Percentiles rank a stretch among this genome's conserved stretches.
These are phyloP conservation scores for Calyptomena viridis DNA, from an alignment of 2,113 vertebrate species.

Conservation along the genomic window DNA sequence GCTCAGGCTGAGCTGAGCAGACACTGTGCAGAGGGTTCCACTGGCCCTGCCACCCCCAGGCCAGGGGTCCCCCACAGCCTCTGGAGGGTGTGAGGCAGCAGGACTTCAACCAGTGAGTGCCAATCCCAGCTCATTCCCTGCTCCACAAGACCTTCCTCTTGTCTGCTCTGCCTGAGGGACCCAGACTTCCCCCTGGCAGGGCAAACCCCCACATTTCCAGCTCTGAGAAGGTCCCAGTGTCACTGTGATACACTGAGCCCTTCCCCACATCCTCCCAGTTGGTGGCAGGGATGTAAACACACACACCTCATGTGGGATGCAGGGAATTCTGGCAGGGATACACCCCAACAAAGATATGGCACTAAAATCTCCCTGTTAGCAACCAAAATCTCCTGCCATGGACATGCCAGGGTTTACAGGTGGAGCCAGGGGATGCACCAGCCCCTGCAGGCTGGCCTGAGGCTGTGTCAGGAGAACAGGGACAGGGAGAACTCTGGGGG, in stretches of 20 bases:
- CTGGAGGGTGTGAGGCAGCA: background rate
- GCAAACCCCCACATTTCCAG: background rate
- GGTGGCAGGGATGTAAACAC: too few relatives aligned
- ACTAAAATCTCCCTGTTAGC: background rate
- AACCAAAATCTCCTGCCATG: background rate
- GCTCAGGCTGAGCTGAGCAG: background rate
- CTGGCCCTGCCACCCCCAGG: background rate
- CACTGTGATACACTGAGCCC: background rate
- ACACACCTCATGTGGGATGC: background rate
- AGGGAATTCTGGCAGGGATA: rapidly evolving
- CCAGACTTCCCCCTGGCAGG: background rate
- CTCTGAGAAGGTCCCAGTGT: background rate
- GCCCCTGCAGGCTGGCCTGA: background rate
- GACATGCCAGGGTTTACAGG: rapidly evolving
- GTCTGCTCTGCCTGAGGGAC: background rate
- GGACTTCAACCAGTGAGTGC: background rate
- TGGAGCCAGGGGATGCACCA: background rate
- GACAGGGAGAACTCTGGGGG: background rate
- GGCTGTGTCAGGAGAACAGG: background rate
- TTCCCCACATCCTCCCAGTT: background rate
- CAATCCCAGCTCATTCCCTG: background rate
- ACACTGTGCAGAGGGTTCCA: rapidly evolving
- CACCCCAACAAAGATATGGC: background rate
- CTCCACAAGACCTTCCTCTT: background rate
- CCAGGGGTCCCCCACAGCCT: background rate